These are phyloP conservation scores for Siniperca obscura DNA, from an alignment of 2,797 vertebrate genomes.

Conservation along the genomic window DNA sequence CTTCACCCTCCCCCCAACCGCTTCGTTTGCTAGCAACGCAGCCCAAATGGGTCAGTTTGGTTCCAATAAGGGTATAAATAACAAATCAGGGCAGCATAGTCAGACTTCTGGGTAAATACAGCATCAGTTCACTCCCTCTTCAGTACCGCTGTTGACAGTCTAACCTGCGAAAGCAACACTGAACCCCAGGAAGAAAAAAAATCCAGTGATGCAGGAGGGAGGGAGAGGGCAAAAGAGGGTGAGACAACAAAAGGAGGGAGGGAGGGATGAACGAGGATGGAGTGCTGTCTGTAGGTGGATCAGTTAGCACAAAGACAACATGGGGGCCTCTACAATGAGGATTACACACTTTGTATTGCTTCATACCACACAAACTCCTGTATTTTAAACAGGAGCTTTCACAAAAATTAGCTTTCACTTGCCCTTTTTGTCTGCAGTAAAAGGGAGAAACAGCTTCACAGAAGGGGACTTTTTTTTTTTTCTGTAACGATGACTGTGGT, in stretches of 20 bases:
- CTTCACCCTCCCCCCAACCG: slow-evolving; percentile 30
- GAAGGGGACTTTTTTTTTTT: slow-evolving; percentile 1
- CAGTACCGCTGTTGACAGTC: slow-evolving; percentile 3
- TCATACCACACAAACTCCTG: slow-evolving; percentile 2
- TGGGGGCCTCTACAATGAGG: slow-evolving; percentile 57
- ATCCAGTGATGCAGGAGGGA: slow-evolving; percentile 18
- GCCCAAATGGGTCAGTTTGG: slow-evolving; percentile 47
- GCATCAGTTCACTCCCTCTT: slow-evolving; percentile 38
- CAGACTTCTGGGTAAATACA: slow-evolving; percentile 33
- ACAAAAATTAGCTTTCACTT: slow-evolving; percentile 52
- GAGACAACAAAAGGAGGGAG: slow-evolving; percentile 64
- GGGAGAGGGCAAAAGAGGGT: slow-evolving; percentile 57
- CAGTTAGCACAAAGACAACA: slow-evolving; percentile 81
- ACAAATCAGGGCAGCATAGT: slow-evolving; percentile 45
- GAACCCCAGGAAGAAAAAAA: slow-evolving; percentile 42
- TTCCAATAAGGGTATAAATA: slow-evolving; percentile 39
- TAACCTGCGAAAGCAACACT: slow-evolving; percentile 47
- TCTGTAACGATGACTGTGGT: slow-evolving; percentile 5
- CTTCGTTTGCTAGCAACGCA: slow-evolving; percentile 22
- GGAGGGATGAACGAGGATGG: slow-evolving; percentile 52
- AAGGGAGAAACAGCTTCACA: slow-evolving; percentile 30
- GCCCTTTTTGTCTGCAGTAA: slow-evolving; percentile 42
- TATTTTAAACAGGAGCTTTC: slow-evolving; percentile 54
- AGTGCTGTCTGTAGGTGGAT: slow-evolving; percentile 70
- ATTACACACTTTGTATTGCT: slow-evolving; percentile 48